Evolutionary conservation across 2,113 vertebrate species (phyloP).

Genomic region (Macaca nemestrina): DNA sequence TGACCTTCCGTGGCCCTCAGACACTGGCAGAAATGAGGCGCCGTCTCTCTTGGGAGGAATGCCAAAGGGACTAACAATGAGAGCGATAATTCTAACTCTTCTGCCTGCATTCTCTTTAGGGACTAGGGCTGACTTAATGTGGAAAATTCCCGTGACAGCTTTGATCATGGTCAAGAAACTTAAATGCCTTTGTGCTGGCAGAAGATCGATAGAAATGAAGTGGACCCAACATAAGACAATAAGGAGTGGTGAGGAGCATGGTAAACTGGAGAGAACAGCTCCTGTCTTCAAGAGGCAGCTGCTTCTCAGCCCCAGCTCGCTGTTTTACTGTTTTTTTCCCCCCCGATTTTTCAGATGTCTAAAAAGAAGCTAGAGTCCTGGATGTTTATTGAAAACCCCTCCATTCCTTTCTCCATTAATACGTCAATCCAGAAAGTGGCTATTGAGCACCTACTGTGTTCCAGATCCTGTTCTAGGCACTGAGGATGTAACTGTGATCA

Average conservation of each 20-base stretch:
- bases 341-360: not conserved
- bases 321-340: not conserved
- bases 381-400: not conserved
- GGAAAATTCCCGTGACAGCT: not conserved
- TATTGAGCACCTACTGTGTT: not conserved
- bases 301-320: not conserved
- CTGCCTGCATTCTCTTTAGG: not conserved
- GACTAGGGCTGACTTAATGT: not conserved
- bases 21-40: not conserved
- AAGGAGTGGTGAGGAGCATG: not conserved
- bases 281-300: not conserved
- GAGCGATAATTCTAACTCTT: not conserved
- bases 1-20: rapidly evolving
- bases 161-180: not conserved
- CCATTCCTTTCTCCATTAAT: not conserved
- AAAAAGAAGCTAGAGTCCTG: not conserved
- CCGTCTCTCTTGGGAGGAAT: not conserved
- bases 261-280: not conserved
- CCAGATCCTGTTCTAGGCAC: not conserved
- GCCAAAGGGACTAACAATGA: rapidly evolving
- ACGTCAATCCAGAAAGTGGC: not conserved
- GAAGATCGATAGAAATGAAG: not conserved
- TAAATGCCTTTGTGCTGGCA: not conserved
- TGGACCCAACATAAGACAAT: not conserved
- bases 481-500: not conserved